Percentiles rank a stretch among this genome's conserved stretches.
These are phyloP conservation scores for Chlorodrepanis virens DNA, from an alignment of 2,113 vertebrate genomes.

Conservation along the genomic window DNA sequence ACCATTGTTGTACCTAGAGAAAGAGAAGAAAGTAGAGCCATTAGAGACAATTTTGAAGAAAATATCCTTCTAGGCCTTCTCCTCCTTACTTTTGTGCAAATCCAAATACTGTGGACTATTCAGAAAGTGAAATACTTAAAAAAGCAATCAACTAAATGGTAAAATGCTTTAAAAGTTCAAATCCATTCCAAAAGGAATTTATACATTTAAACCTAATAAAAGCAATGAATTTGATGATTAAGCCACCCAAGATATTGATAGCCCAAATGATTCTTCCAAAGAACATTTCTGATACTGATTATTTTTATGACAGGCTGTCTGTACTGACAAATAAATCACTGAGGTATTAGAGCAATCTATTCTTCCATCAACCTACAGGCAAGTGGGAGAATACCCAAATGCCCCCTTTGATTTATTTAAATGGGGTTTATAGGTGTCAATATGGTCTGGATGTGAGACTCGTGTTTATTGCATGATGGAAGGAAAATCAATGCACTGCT, in stretches of 20 bases:
- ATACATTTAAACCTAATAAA: not conserved
- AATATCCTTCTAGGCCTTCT: not conserved
- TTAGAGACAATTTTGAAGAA: not conserved
- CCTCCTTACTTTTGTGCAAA: not conserved
- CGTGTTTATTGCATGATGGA: conserved; percentile 56
- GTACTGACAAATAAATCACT: not conserved
- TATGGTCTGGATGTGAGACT: not conserved
- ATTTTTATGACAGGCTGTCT: not conserved
- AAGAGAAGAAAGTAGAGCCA: not conserved
- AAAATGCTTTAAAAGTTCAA: not conserved
- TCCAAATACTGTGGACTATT: not conserved
- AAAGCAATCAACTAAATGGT: not conserved
- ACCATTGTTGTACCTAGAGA: conserved; percentile 76
- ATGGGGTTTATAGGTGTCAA: not conserved
- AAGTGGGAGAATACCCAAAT: not conserved
- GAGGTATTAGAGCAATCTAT: not conserved
- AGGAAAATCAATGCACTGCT: conserved; percentile 77
- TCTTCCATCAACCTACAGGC: not conserved
- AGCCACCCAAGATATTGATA: not conserved
- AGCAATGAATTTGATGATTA: not conserved
- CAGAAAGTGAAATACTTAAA: not conserved
- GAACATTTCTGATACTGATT: not conserved
- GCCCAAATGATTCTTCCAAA: not conserved
- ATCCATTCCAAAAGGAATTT: not conserved
- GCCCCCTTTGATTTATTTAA: conserved; percentile 10